Evolutionary conservation across 2,797 vertebrate genomes (phyloP), one percentile per base, ranked within the genome.

Genomic region (Oreonectes daqikongensis): DNA sequence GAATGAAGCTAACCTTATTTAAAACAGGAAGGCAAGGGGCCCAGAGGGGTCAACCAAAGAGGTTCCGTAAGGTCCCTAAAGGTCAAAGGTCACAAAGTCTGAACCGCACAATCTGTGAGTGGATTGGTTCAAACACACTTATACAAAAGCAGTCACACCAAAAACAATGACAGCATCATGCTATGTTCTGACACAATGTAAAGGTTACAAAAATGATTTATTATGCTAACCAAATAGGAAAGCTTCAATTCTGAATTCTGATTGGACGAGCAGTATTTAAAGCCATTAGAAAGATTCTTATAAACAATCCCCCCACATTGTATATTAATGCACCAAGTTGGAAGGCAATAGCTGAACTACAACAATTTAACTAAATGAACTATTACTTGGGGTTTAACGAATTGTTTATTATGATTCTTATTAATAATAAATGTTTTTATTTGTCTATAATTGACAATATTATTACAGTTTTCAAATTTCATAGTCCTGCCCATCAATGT

Each of bases 71-170:
- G 38, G 46, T 80, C 69, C 72, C 10, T 73, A 82, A 85, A 86
- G 80, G 83, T 66, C 82, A 89, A 86, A 88, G 86, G 81, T 84
- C 84, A 79, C 57, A 5, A 83, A 84, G 86, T 89, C 84, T 85
- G 75, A 82, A 83, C 79, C 75, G 44, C 83, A 79, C 83, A 85
- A 89, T 86, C 83, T 86, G 84, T 67, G 81, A 28, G 53, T 24
- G 82, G 63, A 70, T 68, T 38, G 64, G 79, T 73, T 57, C 12
- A 28, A 73, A 86, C 8, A 4, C 22, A 48, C 17, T 52, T 60
- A 22, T 55, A 84, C 73, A 84, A 81, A 74, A 75, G 73, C 72
- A 80, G n/a, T 77, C 53, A 61, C 18, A 15, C 22, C 75, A 67
- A 64, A 53, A 12, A 66, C 73, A 81, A 73, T 78, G 57, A 68